Base-by-base conservation (phyloP, 2,888 invertebrate genomes). In the Euproctis similis region DNA sequence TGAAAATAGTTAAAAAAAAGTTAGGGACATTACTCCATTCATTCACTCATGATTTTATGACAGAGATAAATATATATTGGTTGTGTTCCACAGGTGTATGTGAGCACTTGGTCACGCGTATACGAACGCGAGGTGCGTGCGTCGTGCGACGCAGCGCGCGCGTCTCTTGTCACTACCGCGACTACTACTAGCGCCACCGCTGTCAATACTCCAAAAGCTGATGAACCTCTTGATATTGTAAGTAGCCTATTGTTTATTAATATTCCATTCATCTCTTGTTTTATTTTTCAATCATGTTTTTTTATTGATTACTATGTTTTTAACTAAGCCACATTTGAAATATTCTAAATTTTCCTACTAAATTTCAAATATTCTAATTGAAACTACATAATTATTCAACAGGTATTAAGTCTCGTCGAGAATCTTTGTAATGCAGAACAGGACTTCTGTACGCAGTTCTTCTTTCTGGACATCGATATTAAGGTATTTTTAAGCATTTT, bases 401-500 rank as follows among this genome's bases (percentile, higher is more conserved):
- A 92, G 71, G 93, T 97, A 28, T 85, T 99, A 34, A 92, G 92
- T 8, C 92, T 96, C 61, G 86, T 98, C 41, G 96, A 97, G 65
- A 93, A 94, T 2, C 90, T 96, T 30, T 97, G 97, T 63, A 87
- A 97, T 43, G 93, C 94, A 12, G 98, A 98, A 70, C 97, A 98
- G 77, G 92, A 95, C 47, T 98, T 98, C 76, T 97, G 97, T 67
- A 90, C 94, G 9, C 87, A 90, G 37, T 98, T 98, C 82, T 96
- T 98, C 69, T 93, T 94, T 70, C 85, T 96, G 51, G 92, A 92
- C 57, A 87, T 61, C 4, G 81, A 81, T 25, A 46, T 59, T 1
- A 81, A 80, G 71, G 81, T 27, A 17, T n/a, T n/a, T n/a, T n/a
- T n/a, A n/a, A n/a, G n/a, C n/a, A n/a, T n/a, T n/a, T n/a, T n/a